These are phyloP conservation scores for Pseudomyrmex flavicornis DNA, from an alignment of 1,140 invertebrate species.

Conservation along the genomic window DNA sequence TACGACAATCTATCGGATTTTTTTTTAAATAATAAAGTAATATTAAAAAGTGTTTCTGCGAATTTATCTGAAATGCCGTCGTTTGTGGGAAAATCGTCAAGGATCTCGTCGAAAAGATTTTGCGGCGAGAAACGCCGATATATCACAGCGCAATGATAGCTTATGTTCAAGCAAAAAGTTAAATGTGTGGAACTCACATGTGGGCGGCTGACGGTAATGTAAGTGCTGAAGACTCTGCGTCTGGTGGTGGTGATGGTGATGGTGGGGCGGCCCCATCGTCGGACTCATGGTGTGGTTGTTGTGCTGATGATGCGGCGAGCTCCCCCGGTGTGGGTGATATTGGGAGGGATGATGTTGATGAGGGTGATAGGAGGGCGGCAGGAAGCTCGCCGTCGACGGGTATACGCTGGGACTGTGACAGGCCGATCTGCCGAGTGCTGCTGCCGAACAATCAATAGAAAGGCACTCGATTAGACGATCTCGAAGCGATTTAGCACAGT, in stretches of 20 bases:
- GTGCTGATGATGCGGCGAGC: slow-evolving; percentile 83
- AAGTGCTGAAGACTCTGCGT: slow-evolving; percentile 83
- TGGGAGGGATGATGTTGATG: slow-evolving; percentile 83
- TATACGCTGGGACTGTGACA: slow-evolving; percentile 86
- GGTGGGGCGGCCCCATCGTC: slow-evolving; percentile 83
- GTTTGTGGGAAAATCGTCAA: background rate
- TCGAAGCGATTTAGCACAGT: background rate
- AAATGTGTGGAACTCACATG: slow-evolving; percentile 78
- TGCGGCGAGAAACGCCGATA: background rate
- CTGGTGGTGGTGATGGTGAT: slow-evolving; percentile 84
- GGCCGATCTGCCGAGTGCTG: slow-evolving; percentile 85
- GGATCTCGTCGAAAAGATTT: background rate
- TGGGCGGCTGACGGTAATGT: slow-evolving; percentile 83
- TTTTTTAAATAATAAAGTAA: no score
- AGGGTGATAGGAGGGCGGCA: slow-evolving; percentile 82
- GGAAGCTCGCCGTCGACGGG: slow-evolving; percentile 77
- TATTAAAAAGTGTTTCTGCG: no score
- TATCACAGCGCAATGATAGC: background rate
- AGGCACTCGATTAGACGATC: slow-evolving; percentile 32
- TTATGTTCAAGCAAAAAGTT: background rate
- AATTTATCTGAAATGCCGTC: background rate
- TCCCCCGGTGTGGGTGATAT: slow-evolving; percentile 83
- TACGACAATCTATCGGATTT: background rate
- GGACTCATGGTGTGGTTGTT: slow-evolving; percentile 80
- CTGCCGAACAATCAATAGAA: slow-evolving; percentile 45